Percentiles rank a stretch among this genome's conserved stretches.
phyloP scores from a whole-genome alignment of 1,140 invertebrate species.

The Platyscapa corneri region DNA sequence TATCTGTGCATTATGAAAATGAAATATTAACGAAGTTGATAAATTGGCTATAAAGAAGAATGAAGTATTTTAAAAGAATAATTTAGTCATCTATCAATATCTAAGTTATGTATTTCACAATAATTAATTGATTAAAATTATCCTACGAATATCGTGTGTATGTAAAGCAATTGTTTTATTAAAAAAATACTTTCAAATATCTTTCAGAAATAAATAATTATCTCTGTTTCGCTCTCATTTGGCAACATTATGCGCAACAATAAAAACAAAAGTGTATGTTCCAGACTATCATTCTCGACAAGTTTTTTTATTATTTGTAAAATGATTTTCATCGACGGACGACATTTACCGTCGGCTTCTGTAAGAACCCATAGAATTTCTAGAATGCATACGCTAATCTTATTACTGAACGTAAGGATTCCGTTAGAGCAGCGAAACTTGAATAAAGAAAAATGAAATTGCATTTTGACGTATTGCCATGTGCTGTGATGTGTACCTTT shows the following conservation, averaged over 20 bases:
- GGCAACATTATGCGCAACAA: too few relatives aligned
- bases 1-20: too few relatives aligned
- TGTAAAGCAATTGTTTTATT: neutral
- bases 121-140: too few relatives aligned
- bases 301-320: too few relatives aligned
- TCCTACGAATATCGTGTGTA: too few relatives aligned
- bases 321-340: too few relatives aligned
- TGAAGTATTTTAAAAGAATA: neutral
- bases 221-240: neutral
- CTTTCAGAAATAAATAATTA: neutral
- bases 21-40: neutral
- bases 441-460: neutral
- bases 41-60: neutral
- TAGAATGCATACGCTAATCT: neutral
- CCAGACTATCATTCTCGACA: too few relatives aligned
- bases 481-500: neutral
- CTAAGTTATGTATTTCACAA: too few relatives aligned
- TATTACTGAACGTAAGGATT: neutral
- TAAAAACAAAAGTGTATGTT: too few relatives aligned
- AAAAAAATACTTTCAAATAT: neutral
- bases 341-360: neutral
- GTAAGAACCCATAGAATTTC: conserved; percentile 18
- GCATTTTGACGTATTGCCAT: neutral
- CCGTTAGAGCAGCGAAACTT: neutral
- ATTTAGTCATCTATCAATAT: neutral